Evolutionary conservation across 2,113 vertebrate genomes (phyloP).

Genomic region (Rhinichthys klamathensis): DNA sequence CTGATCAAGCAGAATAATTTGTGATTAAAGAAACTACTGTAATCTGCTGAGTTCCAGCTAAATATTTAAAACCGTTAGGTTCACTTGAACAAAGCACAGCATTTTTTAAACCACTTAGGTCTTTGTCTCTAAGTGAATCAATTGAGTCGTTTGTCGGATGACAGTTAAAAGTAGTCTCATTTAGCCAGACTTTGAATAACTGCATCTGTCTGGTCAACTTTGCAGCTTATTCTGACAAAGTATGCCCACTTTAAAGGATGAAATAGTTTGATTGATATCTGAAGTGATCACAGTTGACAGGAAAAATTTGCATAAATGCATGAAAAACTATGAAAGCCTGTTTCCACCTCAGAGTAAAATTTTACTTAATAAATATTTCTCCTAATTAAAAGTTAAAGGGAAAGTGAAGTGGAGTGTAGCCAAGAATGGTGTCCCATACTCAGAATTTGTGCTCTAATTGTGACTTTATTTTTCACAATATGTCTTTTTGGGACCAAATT

Average conservation of each 20-base stretch:
- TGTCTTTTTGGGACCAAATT: too few relatives aligned
- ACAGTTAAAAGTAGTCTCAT: neutral
- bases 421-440: too few relatives aligned
- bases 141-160: neutral
- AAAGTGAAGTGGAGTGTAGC: too few relatives aligned
- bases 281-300: neutral
- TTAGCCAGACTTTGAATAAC: neutral
- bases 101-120: neutral
- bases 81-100: neutral
- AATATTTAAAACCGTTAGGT: neutral
- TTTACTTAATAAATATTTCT: too few relatives aligned
- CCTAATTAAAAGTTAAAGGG: too few relatives aligned
- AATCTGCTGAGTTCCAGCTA: neutral
- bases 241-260: neutral
- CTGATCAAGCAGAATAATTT: constrained; percentile 15
- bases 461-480: too few relatives aligned
- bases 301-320: too few relatives aligned
- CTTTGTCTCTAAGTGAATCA: neutral
- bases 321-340: too few relatives aligned
- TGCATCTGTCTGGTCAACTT: neutral
- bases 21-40: neutral
- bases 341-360: too few relatives aligned
- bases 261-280: neutral
- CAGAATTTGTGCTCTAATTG: too few relatives aligned
- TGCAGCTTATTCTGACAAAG: neutral